Base-by-base conservation (phyloP, 1,140 invertebrate genomes). In the Pseudomyrmex sp. region DNA sequence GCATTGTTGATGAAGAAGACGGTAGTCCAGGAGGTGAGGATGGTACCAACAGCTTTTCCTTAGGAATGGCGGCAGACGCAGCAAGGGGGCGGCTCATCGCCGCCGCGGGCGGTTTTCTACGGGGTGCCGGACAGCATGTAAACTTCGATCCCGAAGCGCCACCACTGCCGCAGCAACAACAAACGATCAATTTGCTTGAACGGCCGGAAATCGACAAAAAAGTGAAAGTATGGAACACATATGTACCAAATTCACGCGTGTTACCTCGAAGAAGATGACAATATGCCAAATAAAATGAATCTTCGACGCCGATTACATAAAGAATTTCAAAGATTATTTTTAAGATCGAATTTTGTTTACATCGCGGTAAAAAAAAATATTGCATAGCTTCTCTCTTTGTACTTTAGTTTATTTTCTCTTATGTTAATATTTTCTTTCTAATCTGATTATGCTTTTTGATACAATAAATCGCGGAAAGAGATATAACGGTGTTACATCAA, bases 201-300 rank as follows among this genome's bases (percentile, higher is more conserved):
- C 95, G 95, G 87, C 95, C 95, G 52, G 92, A 94, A 82, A 92
- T 94, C 77, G 94, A 95, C 89, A 95, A 95, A 75, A 95, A 95
- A 92, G 95, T 95, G 50, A 95, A 95, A 91, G 95, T 95, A 85
- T 85, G n/a, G 15, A 12, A 18, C 9, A 2, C 58, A 26, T 18
- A 26, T 15, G 15, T 58, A 35, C 0, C 5, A 70, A 12, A 59
- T 26, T 18, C 2, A 48, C 12, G 20, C 5, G 1, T 4, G 1
- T n/a, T 0, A 4, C 5, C 44, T 72, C 15, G 46, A 35, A 10
- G 12, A 23, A 2, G 13, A 23, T 46, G 18, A 4, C 26, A 13
- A 35, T 56, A 13, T 62, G 23, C 1, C 3, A 4, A 26, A 26
- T 1, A 3, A 12, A 5, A 35, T 48, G 8, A 58, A 65, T 10